Conservation (phyloP, 2,797 vertebrate genomes). For the Scolopax bukidnonensis region DNA sequence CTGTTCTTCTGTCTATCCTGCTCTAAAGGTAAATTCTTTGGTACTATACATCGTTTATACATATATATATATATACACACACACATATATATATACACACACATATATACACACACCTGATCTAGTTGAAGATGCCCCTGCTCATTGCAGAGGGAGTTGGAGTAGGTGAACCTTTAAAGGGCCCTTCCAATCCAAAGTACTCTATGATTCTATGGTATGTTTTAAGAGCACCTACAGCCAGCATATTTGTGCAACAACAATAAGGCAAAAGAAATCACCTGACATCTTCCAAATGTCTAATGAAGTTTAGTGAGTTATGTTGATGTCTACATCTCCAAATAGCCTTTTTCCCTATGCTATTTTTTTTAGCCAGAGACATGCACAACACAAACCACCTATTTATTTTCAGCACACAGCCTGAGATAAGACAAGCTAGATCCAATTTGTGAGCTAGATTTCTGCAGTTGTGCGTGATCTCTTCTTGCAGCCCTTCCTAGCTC, state of each 20-base stretch:
- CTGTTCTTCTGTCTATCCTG: neutral
- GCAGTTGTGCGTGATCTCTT: neutral
- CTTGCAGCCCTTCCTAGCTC: neutral
- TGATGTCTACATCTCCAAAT: neutral
- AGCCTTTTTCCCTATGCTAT: neutral
- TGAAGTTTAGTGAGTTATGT: neutral
- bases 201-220: neutral
- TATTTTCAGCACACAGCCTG: neutral
- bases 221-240: neutral
- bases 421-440: neutral
- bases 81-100: no score
- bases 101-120: no score
- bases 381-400: neutral
- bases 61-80: fast-evolving
- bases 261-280: neutral
- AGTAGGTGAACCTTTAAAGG: neutral
- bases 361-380: neutral
- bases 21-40: neutral
- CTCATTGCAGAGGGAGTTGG: neutral
- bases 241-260: neutral
- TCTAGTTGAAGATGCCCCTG: neutral
- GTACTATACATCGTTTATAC: neutral
- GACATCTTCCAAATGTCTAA: neutral
- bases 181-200: neutral
- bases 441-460: neutral